These are phyloP conservation scores for Mythimna vitellina DNA, from an alignment of 2,888 invertebrate species.

Conservation along the genomic window DNA sequence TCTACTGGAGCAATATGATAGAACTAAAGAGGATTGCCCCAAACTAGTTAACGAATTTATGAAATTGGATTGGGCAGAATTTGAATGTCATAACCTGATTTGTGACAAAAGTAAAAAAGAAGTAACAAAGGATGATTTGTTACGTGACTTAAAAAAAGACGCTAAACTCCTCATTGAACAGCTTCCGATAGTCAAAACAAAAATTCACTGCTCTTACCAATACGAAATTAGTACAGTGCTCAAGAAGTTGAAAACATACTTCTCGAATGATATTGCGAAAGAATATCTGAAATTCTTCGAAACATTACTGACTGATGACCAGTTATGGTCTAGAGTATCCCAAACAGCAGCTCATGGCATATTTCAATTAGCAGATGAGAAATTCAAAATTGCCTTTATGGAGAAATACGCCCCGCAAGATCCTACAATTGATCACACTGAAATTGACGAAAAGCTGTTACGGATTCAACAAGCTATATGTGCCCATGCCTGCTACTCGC, in stretches of 20 bases:
- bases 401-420: constrained; percentile 68
- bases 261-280: constrained; percentile 72
- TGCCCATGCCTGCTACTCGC: constrained; percentile 69
- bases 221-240: constrained; percentile 66
- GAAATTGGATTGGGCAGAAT: constrained; percentile 63
- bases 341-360: constrained; percentile 66
- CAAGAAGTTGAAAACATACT: constrained; percentile 76
- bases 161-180: constrained; percentile 38
- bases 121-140: constrained; percentile 18
- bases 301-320: constrained; percentile 48
- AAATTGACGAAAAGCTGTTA: constrained; percentile 59
- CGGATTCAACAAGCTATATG: constrained; percentile 75
- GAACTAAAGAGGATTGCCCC: constrained; percentile 70
- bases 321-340: constrained; percentile 20
- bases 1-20: constrained; percentile 65
- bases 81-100: constrained; percentile 31
- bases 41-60: constrained; percentile 69
- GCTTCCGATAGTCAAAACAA: constrained; percentile 37
- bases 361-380: constrained; percentile 70
- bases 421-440: constrained; percentile 66
- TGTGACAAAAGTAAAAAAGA: too few relatives aligned
- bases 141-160: constrained; percentile 48
- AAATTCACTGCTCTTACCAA: constrained; percentile 16
- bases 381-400: constrained; percentile 69
- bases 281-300: constrained; percentile 68